Base-by-base conservation (phyloP, 2,797 vertebrate species). In the Distichodus sexfasciatus region DNA sequence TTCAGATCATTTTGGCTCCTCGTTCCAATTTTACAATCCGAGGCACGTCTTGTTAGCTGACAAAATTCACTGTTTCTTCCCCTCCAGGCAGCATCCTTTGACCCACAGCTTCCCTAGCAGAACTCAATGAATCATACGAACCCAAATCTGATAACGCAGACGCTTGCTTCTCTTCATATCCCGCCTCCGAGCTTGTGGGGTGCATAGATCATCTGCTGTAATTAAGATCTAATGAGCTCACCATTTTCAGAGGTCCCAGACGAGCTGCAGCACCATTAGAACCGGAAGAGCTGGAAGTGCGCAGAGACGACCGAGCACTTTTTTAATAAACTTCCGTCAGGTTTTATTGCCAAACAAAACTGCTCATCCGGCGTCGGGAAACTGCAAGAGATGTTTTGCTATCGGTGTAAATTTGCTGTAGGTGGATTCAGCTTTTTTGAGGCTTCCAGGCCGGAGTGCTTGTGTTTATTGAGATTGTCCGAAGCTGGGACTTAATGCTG, bases 141-240 rank as follows among this genome's bases (percentile, higher is more conserved):
- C 6, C 11, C 23, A 29, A 33, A 19, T 53, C 26, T 62, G 28
- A 54, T 47, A 31, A 48, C 23, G 23, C 3, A 14, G 4, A 28
- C 19, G n/a, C 6, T 40, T 55, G 38, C 31, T 48, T 35, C 41
- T 57, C 24, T 38, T 41, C 21, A 1, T 62, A 24, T 51, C 14
- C 24, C 40, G 17, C 19, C 15, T 51, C 17, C 15, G 54, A 47
- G 31, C 50, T 47, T 31, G 29, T 21, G 58, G 40, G 40, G 6
- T 41, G 15, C 53, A 35, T 0, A 24, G 40, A 29, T 69, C 38
- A 50, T 71, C 59, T 63, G 15, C 11, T 43, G 41, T 46, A 63
- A 71, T 71, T 55, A 63, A 69, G 31, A 70, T 54, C 36, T 36
- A 70, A 54, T 21, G n/a, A 71, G 50, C 59, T 65, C 43, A 4